Percentiles rank a stretch among this genome's conserved stretches.
Evolutionary conservation across 2,113 vertebrate genomes (phyloP).

Genomic region (Daubentonia madagascariensis): DNA sequence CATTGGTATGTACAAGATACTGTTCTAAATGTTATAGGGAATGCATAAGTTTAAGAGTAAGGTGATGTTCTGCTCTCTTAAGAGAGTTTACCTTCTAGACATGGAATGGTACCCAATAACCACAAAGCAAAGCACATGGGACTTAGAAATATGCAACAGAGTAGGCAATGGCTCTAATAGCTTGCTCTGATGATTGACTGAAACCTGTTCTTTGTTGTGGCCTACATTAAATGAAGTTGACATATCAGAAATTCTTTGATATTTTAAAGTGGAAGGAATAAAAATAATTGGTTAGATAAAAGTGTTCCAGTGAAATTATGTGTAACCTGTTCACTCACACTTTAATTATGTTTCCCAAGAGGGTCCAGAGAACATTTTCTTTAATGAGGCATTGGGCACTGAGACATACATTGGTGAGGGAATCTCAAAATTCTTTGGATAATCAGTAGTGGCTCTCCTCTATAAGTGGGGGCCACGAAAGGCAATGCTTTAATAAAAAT

Average conservation of each 20-base stretch:
- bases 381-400: not conserved
- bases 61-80: not conserved
- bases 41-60: not conserved
- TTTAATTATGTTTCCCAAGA: slow-evolving; percentile 11
- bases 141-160: not conserved
- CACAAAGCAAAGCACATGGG: not conserved
- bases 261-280: not conserved
- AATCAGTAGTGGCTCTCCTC: not conserved
- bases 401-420: not conserved
- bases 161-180: not conserved
- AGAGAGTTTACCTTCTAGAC: not conserved
- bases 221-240: not conserved
- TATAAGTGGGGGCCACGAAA: not conserved
- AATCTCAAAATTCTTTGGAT: not conserved
- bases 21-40: not conserved
- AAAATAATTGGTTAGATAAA: not conserved
- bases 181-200: not conserved
- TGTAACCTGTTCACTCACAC: not conserved
- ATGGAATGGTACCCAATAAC: not conserved
- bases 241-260: not conserved
- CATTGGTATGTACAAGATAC: not conserved
- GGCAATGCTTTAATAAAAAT: not conserved
- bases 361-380: not conserved
- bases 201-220: not conserved
- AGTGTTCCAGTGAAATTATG: not conserved